Conservation (phyloP, 1,140 invertebrate species). For the Sipha flava region DNA sequence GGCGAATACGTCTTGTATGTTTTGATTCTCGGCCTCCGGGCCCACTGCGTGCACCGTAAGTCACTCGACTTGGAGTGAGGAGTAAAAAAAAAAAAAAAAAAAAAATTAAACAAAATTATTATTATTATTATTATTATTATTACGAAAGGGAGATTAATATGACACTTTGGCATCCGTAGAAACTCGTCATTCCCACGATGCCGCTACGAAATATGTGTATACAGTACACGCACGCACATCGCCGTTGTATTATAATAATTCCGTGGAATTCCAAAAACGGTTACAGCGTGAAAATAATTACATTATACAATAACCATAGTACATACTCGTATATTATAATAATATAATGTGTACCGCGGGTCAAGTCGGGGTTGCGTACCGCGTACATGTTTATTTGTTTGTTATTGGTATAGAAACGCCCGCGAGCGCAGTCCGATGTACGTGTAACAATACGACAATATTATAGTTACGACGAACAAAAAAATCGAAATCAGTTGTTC, state of each 20-base stretch:
- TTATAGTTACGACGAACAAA: no score
- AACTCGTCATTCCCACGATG: slow-evolving; percentile 32
- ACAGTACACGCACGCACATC: no score
- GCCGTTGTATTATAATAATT: slow-evolving; percentile 9
- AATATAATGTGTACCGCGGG: no score
- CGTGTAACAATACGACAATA: no score
- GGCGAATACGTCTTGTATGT: slow-evolving; percentile 28
- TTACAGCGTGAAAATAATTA: slow-evolving; percentile 15
- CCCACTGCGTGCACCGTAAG: slow-evolving; percentile 11
- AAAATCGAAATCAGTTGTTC: no score
- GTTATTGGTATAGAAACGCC: no score
- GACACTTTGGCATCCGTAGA: slow-evolving; percentile 18
- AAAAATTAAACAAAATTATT: not conserved
- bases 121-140: slow-evolving; percentile 23
- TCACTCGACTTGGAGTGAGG: slow-evolving; percentile 1
- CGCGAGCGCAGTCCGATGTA: no score
- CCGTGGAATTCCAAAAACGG: slow-evolving; percentile 5
- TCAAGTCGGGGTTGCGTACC: no score
- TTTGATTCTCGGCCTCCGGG: slow-evolving; percentile 28
- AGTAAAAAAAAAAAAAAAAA: not conserved
- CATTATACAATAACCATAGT: no score
- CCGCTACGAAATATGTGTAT: not conserved
- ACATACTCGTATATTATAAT: no score
- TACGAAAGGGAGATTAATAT: slow-evolving; percentile 29
- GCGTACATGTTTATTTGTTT: no score